Base-by-base conservation (phyloP, 2,888 invertebrate genomes). In the Anthrax anthrax region DNA sequence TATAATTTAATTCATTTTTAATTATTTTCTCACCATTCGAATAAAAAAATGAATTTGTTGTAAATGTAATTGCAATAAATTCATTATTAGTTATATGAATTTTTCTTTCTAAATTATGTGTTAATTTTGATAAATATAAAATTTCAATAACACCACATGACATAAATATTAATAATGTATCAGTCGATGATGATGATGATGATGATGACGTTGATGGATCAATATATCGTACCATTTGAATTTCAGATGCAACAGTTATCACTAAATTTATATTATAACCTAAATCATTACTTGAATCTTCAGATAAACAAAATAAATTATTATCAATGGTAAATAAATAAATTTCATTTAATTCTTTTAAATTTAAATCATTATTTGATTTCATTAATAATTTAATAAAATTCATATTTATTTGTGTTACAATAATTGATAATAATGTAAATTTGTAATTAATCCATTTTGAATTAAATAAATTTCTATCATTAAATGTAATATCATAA, bases 401-500 rank as follows among this genome's bases (percentile, higher is more conserved):
- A 65, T 27, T 47, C 29, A 2, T 57, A 43, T 45, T 48, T 4
- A 64, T 53, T n/a, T 42, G 47, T 4, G n/a, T n/a, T n/a, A n/a
- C n/a, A n/a, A n/a, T n/a, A n/a, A 57, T 44, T 0, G 61, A 54
- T 10, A 56, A 40, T n/a, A 67, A 44, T 1, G 55, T 58, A 45
- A 61, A 63, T 0, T 43, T 48, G 37, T 65, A 63, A 43, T 58
- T 54, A 10, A 49, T 44, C 63, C 63, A 65, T 3, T 59, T 53
- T 17, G 60, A 58, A 39, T 62, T 58, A 18, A 66, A 64, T 3
- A 63, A 37, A 51, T 64, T 65, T 8, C 49, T 50, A 3, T 62
- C 58, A 52, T 66, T 62, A 43, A 60, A 65, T 27, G 61, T 63
- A 5, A 66, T 57, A 47, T 66, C 60, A 44, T 58, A 65, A 17